Evolutionary conservation across 2,113 vertebrate genomes (phyloP).

Genomic region (Paratilapia polleni): DNA sequence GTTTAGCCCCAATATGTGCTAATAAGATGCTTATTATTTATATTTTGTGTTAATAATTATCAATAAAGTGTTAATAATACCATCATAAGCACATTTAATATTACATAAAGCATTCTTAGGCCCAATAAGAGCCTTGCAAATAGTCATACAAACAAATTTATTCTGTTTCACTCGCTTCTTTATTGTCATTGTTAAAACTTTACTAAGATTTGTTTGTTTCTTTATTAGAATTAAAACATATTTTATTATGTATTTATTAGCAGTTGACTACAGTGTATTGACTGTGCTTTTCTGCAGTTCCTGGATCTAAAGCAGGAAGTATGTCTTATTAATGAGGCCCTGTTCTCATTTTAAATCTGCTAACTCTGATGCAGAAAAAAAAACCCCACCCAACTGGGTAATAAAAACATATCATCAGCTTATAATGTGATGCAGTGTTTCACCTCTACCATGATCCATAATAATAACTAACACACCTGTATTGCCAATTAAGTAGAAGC

Average conservation of each 20-base stretch:
- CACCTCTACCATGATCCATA: neutral
- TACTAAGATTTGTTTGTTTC: neutral
- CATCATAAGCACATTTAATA: too few relatives aligned
- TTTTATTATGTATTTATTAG: too few relatives aligned
- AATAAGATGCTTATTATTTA: too few relatives aligned
- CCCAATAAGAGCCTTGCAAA: too few relatives aligned
- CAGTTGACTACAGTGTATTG: too few relatives aligned
- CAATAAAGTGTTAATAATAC: neutral
- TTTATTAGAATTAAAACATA: neutral
- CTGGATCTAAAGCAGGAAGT: too few relatives aligned
- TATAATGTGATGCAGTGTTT: neutral
- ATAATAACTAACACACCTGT: neutral
- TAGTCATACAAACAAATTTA: neutral
- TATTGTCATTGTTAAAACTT: neutral
- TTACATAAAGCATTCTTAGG: neutral
- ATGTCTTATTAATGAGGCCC: neutral
- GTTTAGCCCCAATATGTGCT: neutral
- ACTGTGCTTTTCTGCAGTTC: too few relatives aligned
- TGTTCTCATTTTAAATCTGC: neutral
- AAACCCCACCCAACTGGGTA: neutral
- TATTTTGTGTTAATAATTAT: neutral
- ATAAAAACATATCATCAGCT: neutral
- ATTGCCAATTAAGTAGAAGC: neutral
- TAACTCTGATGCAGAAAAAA: too few relatives aligned
- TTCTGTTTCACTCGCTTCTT: neutral